Percentiles rank a stretch among this genome's conserved stretches.
These are phyloP conservation scores for Pseudomugil tenellus DNA, from an alignment of 2,797 vertebrate species.

Conservation along the genomic window DNA sequence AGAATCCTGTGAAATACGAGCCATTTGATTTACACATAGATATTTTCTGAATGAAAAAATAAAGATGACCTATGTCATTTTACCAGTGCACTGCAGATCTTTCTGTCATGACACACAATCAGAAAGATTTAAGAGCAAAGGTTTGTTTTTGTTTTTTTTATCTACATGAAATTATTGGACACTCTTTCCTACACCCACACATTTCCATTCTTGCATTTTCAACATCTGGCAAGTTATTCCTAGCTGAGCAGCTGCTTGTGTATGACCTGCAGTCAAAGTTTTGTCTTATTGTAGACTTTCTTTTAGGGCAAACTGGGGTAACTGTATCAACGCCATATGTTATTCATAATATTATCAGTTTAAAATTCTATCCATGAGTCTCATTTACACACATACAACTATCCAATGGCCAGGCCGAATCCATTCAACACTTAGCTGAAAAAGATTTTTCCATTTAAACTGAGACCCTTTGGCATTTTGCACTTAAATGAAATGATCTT, in stretches of 20 bases:
- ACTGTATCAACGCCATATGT: constrained; percentile 36
- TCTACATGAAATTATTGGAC: constrained; percentile 37
- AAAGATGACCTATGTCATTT: constrained; percentile 8
- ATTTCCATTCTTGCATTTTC: constrained; percentile 30
- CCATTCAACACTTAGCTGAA: constrained; percentile 59
- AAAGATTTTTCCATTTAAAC: constrained; percentile 66
- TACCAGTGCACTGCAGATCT: constrained; percentile 2
- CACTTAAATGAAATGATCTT: constrained; percentile 58
- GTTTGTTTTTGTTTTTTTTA: constrained; percentile 23
- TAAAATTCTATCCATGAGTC: constrained; percentile 41
- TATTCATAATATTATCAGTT: constrained; percentile 49
- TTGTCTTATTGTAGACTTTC: constrained; percentile 34
- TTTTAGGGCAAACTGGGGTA: constrained; percentile 27
- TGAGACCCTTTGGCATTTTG: constrained; percentile 42
- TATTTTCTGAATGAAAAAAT: constrained; percentile 3
- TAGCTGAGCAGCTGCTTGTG: constrained; percentile 45
- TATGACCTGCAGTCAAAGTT: constrained; percentile 40
- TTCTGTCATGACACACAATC: constrained; percentile 8
- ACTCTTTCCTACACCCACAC: constrained; percentile 37
- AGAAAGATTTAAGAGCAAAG: constrained; percentile 15
- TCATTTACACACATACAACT: constrained; percentile 28
- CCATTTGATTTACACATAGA: constrained; percentile 2
- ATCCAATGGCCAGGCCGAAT: constrained; percentile 36
- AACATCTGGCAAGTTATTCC: constrained; percentile 64
- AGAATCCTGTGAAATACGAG: neutral